Evolutionary conservation across 2,797 vertebrate genomes (phyloP).

Genomic region (Melanotaenia parkinsoni): DNA sequence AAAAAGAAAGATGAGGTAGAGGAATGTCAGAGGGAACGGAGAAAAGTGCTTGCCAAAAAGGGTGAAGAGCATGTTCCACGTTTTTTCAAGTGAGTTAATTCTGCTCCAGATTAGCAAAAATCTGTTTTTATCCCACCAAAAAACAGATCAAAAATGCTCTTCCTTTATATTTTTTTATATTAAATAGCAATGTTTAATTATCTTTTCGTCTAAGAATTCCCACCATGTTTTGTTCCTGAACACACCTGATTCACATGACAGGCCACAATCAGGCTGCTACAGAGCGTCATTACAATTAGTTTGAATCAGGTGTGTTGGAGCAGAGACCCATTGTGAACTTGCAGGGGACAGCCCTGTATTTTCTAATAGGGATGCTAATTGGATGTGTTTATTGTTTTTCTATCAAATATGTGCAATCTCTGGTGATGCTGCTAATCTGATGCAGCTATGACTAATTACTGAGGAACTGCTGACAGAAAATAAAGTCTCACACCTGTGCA

Average conservation of each 20-base stretch:
- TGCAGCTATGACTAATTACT: too few species aligned
- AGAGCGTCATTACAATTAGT: background rate
- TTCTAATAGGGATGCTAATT: too few species aligned
- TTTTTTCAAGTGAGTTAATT: conserved; percentile 88
- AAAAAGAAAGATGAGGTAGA: conserved; percentile 90
- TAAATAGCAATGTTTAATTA: too few species aligned
- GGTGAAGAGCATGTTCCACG: conserved; percentile 88
- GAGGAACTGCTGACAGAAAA: too few species aligned
- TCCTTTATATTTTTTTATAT: background rate
- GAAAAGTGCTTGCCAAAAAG: conserved; percentile 86
- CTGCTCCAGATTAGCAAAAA: background rate
- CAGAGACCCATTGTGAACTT: background rate
- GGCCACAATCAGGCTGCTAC: background rate
- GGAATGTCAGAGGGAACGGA: conserved; percentile 87
- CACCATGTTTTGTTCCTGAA: background rate
- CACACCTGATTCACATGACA: background rate
- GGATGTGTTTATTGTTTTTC: too few species aligned
- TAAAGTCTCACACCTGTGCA: too few species aligned
- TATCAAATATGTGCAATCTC: too few species aligned
- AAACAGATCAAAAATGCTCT: background rate
- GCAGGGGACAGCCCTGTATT: background rate
- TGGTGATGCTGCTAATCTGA: too few species aligned
- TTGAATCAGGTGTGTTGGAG: background rate
- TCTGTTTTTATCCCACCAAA: background rate
- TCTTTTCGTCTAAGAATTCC: too few species aligned